These are phyloP conservation scores for Diplolepis rosae DNA, from an alignment of 2,888 invertebrate species.

Conservation along the genomic window DNA sequence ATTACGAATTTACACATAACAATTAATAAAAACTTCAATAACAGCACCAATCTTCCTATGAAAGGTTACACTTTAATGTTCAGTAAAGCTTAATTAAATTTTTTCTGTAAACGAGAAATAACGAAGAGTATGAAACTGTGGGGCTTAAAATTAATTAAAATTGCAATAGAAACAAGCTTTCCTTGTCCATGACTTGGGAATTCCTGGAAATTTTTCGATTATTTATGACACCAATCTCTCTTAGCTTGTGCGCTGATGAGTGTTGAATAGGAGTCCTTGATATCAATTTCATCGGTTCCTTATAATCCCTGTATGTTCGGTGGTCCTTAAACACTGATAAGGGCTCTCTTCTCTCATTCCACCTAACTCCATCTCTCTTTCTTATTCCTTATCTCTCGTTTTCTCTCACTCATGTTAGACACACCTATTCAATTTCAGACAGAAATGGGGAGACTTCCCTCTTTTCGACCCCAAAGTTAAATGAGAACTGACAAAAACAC, in stretches of 20 bases:
- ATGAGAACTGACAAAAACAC: constrained; percentile 66
- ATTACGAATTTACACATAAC: too few species aligned
- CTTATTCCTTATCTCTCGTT: constrained; percentile 37
- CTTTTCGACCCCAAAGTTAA: constrained; percentile 48
- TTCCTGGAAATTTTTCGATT: constrained; percentile 15
- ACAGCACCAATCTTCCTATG: too few species aligned
- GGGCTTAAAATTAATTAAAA: constrained; percentile 8
- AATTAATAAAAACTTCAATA: not conserved
- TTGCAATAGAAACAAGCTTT: not conserved
- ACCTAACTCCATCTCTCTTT: constrained; percentile 35
- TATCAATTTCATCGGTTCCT: constrained; percentile 49
- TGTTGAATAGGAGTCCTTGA: constrained; percentile 22
- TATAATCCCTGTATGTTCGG: constrained; percentile 40
- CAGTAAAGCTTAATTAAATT: not conserved
- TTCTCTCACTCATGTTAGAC: constrained; percentile 52
- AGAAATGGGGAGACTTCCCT: constrained; percentile 33
- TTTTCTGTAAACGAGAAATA: not conserved
- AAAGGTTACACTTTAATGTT: constrained; percentile 6
- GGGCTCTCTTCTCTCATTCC: constrained; percentile 46
- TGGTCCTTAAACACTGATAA: constrained; percentile 44
- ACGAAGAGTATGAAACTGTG: not conserved
- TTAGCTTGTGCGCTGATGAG: not conserved
- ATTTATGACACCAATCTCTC: not conserved
- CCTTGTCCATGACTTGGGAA: not conserved
- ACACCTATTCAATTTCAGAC: constrained; percentile 27